Evolutionary conservation across 2,113 vertebrate genomes (phyloP).

Genomic region (Gyps fulvus): DNA sequence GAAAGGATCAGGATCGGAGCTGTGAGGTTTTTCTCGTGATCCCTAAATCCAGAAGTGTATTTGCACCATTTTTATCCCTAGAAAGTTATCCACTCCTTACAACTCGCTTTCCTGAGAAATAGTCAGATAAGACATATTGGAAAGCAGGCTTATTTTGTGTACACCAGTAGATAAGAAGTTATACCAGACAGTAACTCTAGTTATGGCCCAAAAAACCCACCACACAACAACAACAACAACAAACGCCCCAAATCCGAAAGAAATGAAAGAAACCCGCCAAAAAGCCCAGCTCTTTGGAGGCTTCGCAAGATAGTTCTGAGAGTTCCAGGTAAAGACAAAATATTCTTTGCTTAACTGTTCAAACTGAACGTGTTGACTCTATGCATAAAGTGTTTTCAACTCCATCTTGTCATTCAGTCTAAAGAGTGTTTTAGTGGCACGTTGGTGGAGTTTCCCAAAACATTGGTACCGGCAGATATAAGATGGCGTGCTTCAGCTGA

Average conservation of each 20-base stretch:
- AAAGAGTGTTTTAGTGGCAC: background rate
- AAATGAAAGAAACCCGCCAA: rapidly evolving
- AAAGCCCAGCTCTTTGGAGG: background rate
- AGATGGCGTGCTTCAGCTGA: background rate
- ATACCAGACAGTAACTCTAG: background rate
- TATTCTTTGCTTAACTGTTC: background rate
- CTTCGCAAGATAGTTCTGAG: background rate
- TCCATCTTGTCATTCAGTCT: background rate
- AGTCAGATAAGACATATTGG: background rate
- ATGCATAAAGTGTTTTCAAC: background rate
- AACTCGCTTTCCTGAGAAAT: background rate
- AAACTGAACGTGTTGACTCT: background rate
- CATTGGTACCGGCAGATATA: background rate
- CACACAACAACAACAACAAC: background rate
- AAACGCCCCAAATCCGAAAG: background rate
- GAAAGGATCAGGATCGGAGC: background rate
- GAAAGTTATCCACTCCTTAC: background rate
- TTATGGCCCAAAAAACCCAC: background rate
- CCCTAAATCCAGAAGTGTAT: constrained; percentile 2
- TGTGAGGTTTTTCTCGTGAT: background rate
- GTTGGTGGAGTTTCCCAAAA: background rate
- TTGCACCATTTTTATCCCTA: background rate
- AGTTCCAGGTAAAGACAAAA: background rate
- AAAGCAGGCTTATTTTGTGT: background rate
- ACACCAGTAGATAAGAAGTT: background rate